A percentile compares a stretch with the other conserved stretches of the same genome.
Evolutionary conservation across 1,140 invertebrate species (phyloP).

Genomic region (Protaetia brevitarsis): DNA sequence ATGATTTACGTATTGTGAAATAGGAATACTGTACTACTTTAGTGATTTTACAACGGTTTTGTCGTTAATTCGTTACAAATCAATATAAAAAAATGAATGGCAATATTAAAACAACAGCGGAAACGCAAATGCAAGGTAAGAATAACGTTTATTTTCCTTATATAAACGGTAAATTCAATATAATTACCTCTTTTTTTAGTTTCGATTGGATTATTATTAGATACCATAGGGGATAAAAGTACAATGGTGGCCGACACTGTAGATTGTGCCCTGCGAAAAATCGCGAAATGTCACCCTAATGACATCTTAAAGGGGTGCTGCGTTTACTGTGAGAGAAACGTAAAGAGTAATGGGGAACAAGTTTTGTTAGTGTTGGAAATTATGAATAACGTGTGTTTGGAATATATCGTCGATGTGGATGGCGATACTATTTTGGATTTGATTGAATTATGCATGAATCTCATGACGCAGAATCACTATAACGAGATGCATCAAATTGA

Average conservation of each 20-base stretch:
- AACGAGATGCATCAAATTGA: slow-evolving; percentile 62
- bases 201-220: slow-evolving; percentile 57
- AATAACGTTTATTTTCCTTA: not conserved
- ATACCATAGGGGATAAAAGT: slow-evolving; percentile 59
- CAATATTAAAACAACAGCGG: slow-evolving; percentile 36
- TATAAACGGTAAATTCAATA: too few species aligned
- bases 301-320: slow-evolving; percentile 53
- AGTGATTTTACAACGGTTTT: too few species aligned
- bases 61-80: too few species aligned
- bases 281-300: slow-evolving; percentile 56
- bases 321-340: slow-evolving; percentile 52
- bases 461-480: slow-evolving; percentile 62
- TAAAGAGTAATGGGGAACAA: slow-evolving; percentile 48
- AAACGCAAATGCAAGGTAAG: slow-evolving; percentile 46
- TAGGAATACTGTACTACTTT: too few species aligned
- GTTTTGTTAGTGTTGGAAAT: slow-evolving; percentile 50
- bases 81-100: slow-evolving; percentile 29
- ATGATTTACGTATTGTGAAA: too few species aligned
- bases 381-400: slow-evolving; percentile 53
- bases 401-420: slow-evolving; percentile 47
- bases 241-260: slow-evolving; percentile 54
- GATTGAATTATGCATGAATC: slow-evolving; percentile 57
- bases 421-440: slow-evolving; percentile 52
- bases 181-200: slow-evolving; percentile 47
- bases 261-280: slow-evolving; percentile 54